Base-by-base conservation (phyloP, 2,888 invertebrate species). In the Sinelater perroti region DNA sequence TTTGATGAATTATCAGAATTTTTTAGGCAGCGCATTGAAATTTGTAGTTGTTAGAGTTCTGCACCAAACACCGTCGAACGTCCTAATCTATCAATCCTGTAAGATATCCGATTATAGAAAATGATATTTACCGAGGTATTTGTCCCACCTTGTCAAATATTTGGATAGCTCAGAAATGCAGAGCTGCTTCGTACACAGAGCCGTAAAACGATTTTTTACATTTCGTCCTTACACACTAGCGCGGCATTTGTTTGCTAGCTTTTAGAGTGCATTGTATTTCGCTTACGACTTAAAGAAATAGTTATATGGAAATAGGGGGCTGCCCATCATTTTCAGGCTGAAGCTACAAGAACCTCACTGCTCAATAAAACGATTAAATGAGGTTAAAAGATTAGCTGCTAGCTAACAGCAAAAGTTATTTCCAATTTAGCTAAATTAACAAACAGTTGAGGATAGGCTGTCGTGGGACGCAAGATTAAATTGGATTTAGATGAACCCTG, bases 201-300 rank as follows among this genome's bases (percentile, higher is more conserved):
- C 24, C n/a, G 24, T 7, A 40, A 40, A 24, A 40, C n/a, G 40
- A 40, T 40, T 40, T 40, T 40, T 16, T 24, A 13, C 24, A 40
- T 40, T 24, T 40, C 24, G 24, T 24, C 14, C 14, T n/a, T 24
- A 24, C 40, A 40, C 24, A 40, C 40, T 24, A 14, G 40, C 24
- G 21, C 16, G 24, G 14, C 14, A 40, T 40, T 40, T 40, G 40
- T 40, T 40, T 40, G n/a, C 40, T 16, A 24, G 24, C n/a, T n/a
- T n/a, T n/a, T n/a, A n/a, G n/a, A n/a, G n/a, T n/a, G n/a, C n/a
- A n/a, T n/a, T n/a, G n/a, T n/a, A n/a, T n/a, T n/a, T n/a, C n/a
- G n/a, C n/a, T n/a, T n/a, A n/a, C n/a, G n/a, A 40, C 24, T 24
- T 14, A 16, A 20, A 20, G 13, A 35, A 35, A 35, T 35, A 3